phyloP scores from a whole-genome alignment of 2,797 vertebrate species.

The Enteromius paludinosus region DNA sequence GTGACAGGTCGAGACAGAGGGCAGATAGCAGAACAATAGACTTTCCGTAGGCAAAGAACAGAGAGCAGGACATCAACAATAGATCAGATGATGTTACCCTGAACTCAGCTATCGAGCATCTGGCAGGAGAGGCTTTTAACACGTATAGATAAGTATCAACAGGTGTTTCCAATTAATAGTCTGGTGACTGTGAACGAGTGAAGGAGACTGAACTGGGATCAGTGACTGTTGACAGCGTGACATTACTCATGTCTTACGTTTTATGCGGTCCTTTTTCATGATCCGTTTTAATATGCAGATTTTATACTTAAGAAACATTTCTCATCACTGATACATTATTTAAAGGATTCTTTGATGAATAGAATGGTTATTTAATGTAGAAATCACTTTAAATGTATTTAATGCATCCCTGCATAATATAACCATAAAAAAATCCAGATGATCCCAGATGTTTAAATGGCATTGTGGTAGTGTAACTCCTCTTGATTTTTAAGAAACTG shows the following conservation, averaged over 20 bases:
- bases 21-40: no score
- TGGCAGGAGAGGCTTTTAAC: no score
- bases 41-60: no score
- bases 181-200: no score
- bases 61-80: no score
- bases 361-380: not conserved
- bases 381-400: not conserved
- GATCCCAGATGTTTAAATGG: not conserved
- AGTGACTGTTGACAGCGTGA: not conserved
- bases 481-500: not conserved
- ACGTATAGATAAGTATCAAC: no score
- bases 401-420: not conserved
- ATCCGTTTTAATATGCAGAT: not conserved
- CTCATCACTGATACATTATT: not conserved
- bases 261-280: not conserved
- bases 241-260: not conserved
- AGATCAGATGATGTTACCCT: no score
- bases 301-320: not conserved
- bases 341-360: not conserved
- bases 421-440: not conserved
- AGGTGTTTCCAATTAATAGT: no score
- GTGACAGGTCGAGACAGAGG: no score
- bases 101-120: no score
- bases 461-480: not conserved
- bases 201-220: no score